Conservation (phyloP, 2,888 invertebrate genomes). For the Embidobia sp. region DNA sequence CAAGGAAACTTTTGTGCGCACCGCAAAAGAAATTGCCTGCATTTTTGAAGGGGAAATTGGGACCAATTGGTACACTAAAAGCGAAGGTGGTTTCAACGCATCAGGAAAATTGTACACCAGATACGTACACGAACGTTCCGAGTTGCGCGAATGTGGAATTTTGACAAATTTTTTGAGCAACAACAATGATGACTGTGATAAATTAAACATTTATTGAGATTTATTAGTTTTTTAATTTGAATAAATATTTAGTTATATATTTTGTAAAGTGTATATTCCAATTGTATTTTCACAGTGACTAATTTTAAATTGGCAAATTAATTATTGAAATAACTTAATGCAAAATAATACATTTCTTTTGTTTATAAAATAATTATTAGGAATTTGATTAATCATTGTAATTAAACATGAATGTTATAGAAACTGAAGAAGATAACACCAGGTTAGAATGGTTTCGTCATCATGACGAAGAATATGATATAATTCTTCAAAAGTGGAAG, state of each 20-base stretch:
- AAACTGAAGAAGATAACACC: not conserved
- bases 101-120: not conserved
- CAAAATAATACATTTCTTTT: too few relatives aligned
- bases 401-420: too few relatives aligned
- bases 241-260: too few relatives aligned
- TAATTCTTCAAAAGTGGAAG: not conserved
- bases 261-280: too few relatives aligned
- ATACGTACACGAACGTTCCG: not conserved
- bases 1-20: not conserved
- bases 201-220: too few relatives aligned
- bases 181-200: not conserved
- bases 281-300: too few relatives aligned
- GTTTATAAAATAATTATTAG: too few relatives aligned
- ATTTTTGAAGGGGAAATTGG: constrained; percentile 4
- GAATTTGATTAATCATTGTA: too few relatives aligned
- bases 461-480: not conserved
- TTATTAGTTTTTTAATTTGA: too few relatives aligned
- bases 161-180: not conserved
- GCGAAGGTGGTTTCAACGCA: not conserved
- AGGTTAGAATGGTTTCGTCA: constrained; percentile 1
- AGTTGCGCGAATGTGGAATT: not conserved
- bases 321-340: too few relatives aligned
- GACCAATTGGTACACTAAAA: not conserved
- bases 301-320: too few relatives aligned
- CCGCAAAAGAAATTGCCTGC: constrained; percentile 1